phyloP scores from a whole-genome alignment of 2,113 vertebrate genomes.

The Chrysochloris asiatica region DNA sequence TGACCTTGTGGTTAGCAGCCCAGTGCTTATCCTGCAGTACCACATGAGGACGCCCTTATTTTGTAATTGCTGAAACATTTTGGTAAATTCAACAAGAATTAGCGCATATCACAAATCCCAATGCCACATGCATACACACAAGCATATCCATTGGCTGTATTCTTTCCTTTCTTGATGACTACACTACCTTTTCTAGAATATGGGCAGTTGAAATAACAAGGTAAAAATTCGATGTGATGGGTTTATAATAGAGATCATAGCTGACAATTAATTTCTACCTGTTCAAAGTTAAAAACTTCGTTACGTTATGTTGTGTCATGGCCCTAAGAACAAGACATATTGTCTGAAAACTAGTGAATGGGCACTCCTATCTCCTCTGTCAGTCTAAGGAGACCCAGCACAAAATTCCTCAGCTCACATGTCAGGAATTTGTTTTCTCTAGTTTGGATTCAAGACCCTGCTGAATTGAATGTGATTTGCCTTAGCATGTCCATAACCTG shows the following conservation, averaged over 20 bases:
- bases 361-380: neutral
- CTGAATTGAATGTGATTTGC: slow-evolving; percentile 54
- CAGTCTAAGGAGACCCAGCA: neutral
- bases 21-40: no score
- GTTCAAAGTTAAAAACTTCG: neutral
- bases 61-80: neutral
- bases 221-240: neutral
- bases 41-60: no score
- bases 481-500: slow-evolving; percentile 51
- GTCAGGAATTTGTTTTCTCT: neutral
- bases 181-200: neutral
- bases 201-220: neutral
- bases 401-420: neutral
- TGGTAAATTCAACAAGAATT: neutral
- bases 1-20: no score
- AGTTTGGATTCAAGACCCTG: neutral
- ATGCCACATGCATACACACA: neutral
- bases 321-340: neutral
- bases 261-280: neutral
- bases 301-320: neutral
- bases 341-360: neutral
- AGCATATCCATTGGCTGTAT: neutral
- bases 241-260: neutral
- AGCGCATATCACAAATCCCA: neutral
- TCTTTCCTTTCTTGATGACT: neutral